Base-by-base conservation (phyloP, 2,888 invertebrate species). In the Schrankia costaestrigalis region DNA sequence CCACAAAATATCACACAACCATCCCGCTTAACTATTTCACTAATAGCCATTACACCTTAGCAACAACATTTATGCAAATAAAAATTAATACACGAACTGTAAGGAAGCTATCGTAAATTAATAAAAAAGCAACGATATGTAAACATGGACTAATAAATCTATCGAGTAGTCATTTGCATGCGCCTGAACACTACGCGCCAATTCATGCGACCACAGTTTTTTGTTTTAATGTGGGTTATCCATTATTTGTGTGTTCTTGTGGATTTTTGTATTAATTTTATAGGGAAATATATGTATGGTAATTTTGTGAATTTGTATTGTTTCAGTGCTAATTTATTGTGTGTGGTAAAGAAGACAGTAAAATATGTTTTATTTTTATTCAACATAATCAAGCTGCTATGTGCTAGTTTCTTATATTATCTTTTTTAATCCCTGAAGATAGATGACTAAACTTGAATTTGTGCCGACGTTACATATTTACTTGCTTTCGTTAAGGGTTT, bases 151-250 rank as follows among this genome's bases (percentile, higher is more conserved):
- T 21, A 42, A 51, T 54, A 54, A 56, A 54, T 55, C 36, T 31
- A 45, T 40, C 28, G 44, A 11, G 8, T 14, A 9, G 11, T 13
- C 18, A 51, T 54, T 54, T 56, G 56, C 56, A 55, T 55, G 43
- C 13, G 9, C 31, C n/a, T 18, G 14, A 26, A 42, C 17, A 14
- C 10, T 5, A 3, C 26, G 27, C 40, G 52, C 41, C 40, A 44
- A 42, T 56, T 40, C 56, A 56, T 44, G 37, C 32, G 26, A 39
- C 46, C 30, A 11, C 18, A 11, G 23, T 11, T 41, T 46, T 50
- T 55, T 35, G 23, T 11, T 36, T 5, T 8, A 5, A 3, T 11
- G 25, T 41, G 43, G 14, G 21, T 15, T 18, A 28, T 35, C 52
- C 41, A 46, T 30, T 38, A 31, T 19, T 55, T 43, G n/a, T 24